phyloP scores from a whole-genome alignment of 2,888 invertebrate genomes.

The Mimas tiliae region DNA sequence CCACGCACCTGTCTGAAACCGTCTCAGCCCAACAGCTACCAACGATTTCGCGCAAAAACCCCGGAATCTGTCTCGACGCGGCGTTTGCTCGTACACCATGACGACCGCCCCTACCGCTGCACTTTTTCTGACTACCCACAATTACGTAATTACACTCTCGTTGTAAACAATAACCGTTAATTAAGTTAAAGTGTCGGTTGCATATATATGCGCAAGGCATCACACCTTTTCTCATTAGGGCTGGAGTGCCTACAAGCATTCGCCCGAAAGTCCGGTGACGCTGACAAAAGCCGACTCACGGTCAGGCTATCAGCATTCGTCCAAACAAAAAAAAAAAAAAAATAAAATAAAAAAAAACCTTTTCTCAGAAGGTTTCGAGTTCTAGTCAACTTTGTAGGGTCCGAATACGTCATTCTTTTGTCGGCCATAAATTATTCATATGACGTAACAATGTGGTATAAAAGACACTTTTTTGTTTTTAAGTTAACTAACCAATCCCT shows the following conservation, averaged over 20 bases:
- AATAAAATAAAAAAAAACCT: no score
- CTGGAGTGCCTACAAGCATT: no score
- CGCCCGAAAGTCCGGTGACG: no score
- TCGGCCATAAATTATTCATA: slow-evolving; percentile 4
- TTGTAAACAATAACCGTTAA: slow-evolving; percentile 20
- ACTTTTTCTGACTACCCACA: slow-evolving; percentile 21
- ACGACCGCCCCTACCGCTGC: slow-evolving; percentile 28
- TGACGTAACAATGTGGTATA: neutral
- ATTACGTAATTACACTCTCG: slow-evolving; percentile 21
- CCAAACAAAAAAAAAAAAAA: no score
- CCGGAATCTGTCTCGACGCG: slow-evolving; percentile 33
- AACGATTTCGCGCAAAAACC: slow-evolving; percentile 7
- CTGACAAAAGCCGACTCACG: no score
- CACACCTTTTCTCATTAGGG: neutral
- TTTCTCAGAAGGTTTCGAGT: neutral
- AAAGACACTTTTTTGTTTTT: neutral
- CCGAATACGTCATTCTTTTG: neutral
- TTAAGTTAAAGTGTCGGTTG: slow-evolving; percentile 18
- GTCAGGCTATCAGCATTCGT: no score
- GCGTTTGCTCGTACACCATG: slow-evolving; percentile 40
- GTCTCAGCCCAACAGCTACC: neutral
- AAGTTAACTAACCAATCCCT: neutral
- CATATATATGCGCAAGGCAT: neutral
- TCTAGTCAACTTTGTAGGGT: neutral
- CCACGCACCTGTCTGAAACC: neutral